Percentiles rank a stretch among this genome's conserved stretches.
phyloP scores from a whole-genome alignment of 2,797 vertebrate species.

The Crenichthys baileyi region DNA sequence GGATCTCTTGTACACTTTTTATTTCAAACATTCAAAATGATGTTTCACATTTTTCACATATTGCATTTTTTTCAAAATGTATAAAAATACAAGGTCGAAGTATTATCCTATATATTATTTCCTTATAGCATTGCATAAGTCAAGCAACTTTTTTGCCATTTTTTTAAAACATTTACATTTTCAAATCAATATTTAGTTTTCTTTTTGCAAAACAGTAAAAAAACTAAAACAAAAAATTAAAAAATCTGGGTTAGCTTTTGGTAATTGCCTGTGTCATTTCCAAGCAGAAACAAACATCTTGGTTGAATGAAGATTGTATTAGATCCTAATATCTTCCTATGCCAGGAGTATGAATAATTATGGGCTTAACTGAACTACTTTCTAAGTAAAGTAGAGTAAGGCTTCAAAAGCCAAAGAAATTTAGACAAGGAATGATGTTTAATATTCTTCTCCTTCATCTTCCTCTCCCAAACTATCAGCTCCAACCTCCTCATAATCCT shows the following conservation, averaged over 20 bases:
- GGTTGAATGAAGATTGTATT: not conserved
- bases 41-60: not conserved
- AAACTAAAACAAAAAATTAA: not conserved
- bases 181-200: not conserved
- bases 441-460: constrained; percentile 15
- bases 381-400: not conserved
- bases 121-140: not conserved
- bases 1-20: not conserved
- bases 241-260: not conserved
- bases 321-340: not conserved
- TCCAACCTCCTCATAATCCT: constrained; percentile 14
- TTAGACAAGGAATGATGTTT: not conserved
- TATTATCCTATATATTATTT: not conserved
- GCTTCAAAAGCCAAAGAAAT: not conserved
- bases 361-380: not conserved
- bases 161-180: not conserved
- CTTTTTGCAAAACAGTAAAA: not conserved
- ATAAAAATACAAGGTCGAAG: not conserved
- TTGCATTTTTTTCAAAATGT: not conserved
- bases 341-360: not conserved
- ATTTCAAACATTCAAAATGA: not conserved
- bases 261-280: not conserved
- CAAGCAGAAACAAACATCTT: not conserved
- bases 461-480: not conserved
- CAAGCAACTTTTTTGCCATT: not conserved